Conservation (phyloP, 1,140 invertebrate genomes). For the Marisa cornuarietis region DNA sequence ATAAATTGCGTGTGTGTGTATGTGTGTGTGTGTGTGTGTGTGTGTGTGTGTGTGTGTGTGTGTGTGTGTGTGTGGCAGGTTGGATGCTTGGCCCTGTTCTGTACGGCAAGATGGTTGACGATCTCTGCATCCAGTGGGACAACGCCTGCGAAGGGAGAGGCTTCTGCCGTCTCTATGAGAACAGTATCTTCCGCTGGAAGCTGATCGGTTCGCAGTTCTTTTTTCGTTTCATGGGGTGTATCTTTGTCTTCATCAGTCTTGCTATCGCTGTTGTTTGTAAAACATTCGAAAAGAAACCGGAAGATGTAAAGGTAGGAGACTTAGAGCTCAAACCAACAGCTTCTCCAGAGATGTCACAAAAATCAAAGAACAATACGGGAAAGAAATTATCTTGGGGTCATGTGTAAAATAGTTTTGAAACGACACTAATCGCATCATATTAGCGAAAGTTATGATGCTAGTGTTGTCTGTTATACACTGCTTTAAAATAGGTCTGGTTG, state of each 20-base stretch:
- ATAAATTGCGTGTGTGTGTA: background rate
- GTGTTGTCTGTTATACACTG: no score
- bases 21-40: conserved; percentile 26
- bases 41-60: conserved; percentile 29
- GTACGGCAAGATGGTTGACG: conserved; percentile 18
- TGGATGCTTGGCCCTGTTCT: conserved; percentile 1
- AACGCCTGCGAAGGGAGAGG: background rate
- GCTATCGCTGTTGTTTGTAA: background rate
- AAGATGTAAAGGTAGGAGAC: no score
- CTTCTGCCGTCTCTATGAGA: conserved; percentile 27
- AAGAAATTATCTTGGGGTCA: no score
- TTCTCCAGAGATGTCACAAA: no score
- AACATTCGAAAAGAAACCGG: background rate
- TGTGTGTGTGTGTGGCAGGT: conserved; percentile 4
- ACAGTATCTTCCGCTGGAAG: conserved; percentile 19
- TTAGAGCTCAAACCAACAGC: no score
- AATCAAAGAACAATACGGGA: no score
- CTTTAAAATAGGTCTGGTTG: no score
- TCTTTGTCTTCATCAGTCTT: background rate
- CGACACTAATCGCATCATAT: no score
- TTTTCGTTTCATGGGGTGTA: background rate
- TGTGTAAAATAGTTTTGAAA: no score
- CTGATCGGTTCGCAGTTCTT: conserved; percentile 2
- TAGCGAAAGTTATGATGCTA: no score
- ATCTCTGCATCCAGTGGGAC: conserved; percentile 23